Percentiles rank a stretch among this genome's conserved stretches.
These are phyloP conservation scores for Diarsia mendica DNA, from an alignment of 2,888 invertebrate genomes.

Conservation along the genomic window DNA sequence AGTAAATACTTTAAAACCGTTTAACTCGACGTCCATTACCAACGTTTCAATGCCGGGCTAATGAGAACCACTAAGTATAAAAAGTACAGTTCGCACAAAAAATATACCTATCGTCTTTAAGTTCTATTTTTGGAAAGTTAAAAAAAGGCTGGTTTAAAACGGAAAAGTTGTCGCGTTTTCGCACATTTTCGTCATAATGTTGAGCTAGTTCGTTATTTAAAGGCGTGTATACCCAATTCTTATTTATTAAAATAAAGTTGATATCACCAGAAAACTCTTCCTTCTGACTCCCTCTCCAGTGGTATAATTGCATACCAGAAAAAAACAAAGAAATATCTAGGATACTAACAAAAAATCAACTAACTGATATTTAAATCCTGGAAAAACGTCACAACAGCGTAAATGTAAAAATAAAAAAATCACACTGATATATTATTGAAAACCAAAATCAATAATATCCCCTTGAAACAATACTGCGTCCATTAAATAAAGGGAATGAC, in stretches of 20 bases:
- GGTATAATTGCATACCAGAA: too few species aligned
- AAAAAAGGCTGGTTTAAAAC: conserved; percentile 37
- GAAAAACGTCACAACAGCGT: too few species aligned
- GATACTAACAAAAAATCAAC: too few species aligned
- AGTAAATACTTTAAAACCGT: conserved; percentile 57
- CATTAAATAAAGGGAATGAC: conserved; percentile 47
- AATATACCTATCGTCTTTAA: conserved; percentile 28
- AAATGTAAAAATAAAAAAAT: neutral
- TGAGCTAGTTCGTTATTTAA: neutral
- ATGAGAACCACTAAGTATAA: conserved; percentile 55
- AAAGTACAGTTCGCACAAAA: conserved; percentile 62
- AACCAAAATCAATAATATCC: conserved; percentile 45
- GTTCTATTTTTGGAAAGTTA: conserved; percentile 53
- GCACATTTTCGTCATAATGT: neutral
- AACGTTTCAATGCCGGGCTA: conserved; percentile 59
- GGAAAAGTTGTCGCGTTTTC: conserved; percentile 31
- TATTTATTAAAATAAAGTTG: too few species aligned
- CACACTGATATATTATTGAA: conserved; percentile 4
- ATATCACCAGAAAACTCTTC: too few species aligned
- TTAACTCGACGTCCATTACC: conserved; percentile 56
- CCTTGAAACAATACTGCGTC: conserved; percentile 36
- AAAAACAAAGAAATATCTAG: too few species aligned
- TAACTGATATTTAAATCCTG: too few species aligned
- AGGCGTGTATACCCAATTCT: neutral
- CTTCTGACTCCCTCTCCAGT: too few species aligned